Percentiles rank a stretch among this genome's conserved stretches.
Evolutionary conservation across 1,140 invertebrate species (phyloP).

Genomic region (Musca domestica): DNA sequence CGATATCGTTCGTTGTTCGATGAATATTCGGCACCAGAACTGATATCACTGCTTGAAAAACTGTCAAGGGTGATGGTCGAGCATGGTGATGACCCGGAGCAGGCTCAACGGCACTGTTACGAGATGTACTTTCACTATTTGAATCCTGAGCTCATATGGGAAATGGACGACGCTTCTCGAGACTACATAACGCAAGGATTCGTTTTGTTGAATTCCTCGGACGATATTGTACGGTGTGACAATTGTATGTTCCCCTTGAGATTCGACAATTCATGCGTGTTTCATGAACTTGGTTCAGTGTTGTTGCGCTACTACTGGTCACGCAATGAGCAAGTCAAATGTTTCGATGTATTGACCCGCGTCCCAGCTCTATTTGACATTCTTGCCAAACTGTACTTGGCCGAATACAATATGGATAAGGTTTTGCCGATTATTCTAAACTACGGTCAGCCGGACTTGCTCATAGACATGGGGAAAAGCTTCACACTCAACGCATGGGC

Average conservation of each 20-base stretch:
- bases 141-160: slow-evolving; percentile 51
- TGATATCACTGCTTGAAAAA: slow-evolving; percentile 41
- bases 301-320: slow-evolving; percentile 50
- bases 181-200: slow-evolving; percentile 48
- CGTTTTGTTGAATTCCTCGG: slow-evolving; percentile 36
- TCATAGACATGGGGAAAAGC: slow-evolving; percentile 41
- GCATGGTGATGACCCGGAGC: slow-evolving; percentile 41
- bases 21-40: slow-evolving; percentile 44
- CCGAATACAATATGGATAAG: slow-evolving; percentile 47
- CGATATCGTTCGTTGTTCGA: slow-evolving; percentile 48
- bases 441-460: slow-evolving; percentile 42
- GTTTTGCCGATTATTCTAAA: slow-evolving; percentile 47
- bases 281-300: slow-evolving; percentile 46
- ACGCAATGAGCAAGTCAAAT: slow-evolving; percentile 48
- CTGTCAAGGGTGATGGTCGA: slow-evolving; percentile 44
- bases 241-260: slow-evolving; percentile 46
- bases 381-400: slow-evolving; percentile 47
- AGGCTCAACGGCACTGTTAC: slow-evolving; percentile 44
- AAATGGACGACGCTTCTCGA: slow-evolving; percentile 45
- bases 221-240: slow-evolving; percentile 43
- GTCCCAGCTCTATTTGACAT: slow-evolving; percentile 48
- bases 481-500: slow-evolving; percentile 41
- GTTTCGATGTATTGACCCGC: slow-evolving; percentile 45
- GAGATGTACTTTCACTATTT: slow-evolving; percentile 54
- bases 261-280: slow-evolving; percentile 44